Conservation (phyloP, 92 coral and sea anemone species). For the Phenganax stokvisi region DNA sequence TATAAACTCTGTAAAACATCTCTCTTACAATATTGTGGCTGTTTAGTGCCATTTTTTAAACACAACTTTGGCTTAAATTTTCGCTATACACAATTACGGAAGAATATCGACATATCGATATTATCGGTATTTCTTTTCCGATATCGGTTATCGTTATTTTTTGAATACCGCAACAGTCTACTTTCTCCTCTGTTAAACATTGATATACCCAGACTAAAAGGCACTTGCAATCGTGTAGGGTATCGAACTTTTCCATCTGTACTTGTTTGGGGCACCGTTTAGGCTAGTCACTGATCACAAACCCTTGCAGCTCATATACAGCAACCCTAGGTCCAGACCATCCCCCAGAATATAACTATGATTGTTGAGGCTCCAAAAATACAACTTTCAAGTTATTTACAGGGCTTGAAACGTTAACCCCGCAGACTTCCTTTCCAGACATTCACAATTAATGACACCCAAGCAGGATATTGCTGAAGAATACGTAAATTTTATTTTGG, state of each 20-base stretch:
- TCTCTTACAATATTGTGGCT: no score
- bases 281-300: neutral
- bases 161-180: no score
- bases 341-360: neutral
- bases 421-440: neutral
- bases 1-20: no score
- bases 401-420: neutral
- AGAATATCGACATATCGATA: no score
- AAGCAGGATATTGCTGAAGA: slow-evolving; percentile 14
- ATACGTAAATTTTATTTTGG: neutral
- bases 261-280: neutral
- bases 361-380: neutral
- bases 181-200: neutral
- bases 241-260: neutral
- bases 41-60: no score
- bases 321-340: neutral
- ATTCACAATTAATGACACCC: neutral
- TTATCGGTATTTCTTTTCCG: no score
- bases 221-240: neutral
- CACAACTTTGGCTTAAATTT: no score
- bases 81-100: no score
- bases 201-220: neutral
- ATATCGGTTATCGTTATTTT: no score
- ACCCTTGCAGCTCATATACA: neutral
- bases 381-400: neutral